Evolutionary conservation across 1,140 invertebrate genomes (phyloP), one percentile per base, ranked within the genome.

Genomic region (Scaptomyza graminum): DNA sequence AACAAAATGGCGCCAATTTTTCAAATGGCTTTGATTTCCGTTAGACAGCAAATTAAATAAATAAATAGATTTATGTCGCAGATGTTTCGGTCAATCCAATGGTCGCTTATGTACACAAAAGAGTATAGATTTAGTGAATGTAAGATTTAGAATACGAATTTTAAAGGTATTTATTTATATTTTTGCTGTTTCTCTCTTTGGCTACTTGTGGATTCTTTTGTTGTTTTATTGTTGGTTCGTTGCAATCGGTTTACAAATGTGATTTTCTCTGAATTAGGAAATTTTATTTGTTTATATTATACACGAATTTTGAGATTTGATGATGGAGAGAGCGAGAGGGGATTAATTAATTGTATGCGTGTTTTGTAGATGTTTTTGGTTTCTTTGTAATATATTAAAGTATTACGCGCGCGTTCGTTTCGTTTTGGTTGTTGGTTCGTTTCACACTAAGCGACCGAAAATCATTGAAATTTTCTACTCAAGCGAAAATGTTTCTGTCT

Each of bases 341-440:
- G 11, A 41, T 78, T n/a, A n/a, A 65, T 80, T 85, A 80, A 84
- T 85, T 41, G 54, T 74, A 44, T 74, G 71, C 59, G 64, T 63
- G 50, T 63, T 57, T 73, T 62, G 46, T 11, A 34, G 31, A 74
- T 72, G 55, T 51, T 39, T 66, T 61, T 39, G 46, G 39, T 75
- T 81, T 43, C 67, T 74, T 75, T 61, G 28, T 61, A 9, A 63
- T 61, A 41, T 72, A 68, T 64, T 61, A 9, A 63, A 56, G 37
- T 72, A 68, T 64, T 71, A 76, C 83, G 84, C 76, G 85, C 83
- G 83, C 83, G 83, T 87, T 87, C 83, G 83, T 87, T 87, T 87
- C 83, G 83, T 87, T 87, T 87, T 59, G 68, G 79, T 88, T 87
- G 79, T 87, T 87, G 83, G 83, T 87, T 87, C 83, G 83, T 87